Evolutionary conservation across 1,140 invertebrate genomes (phyloP), one percentile per base, ranked within the genome.

Genomic region (Aphaenogaster floridana): DNA sequence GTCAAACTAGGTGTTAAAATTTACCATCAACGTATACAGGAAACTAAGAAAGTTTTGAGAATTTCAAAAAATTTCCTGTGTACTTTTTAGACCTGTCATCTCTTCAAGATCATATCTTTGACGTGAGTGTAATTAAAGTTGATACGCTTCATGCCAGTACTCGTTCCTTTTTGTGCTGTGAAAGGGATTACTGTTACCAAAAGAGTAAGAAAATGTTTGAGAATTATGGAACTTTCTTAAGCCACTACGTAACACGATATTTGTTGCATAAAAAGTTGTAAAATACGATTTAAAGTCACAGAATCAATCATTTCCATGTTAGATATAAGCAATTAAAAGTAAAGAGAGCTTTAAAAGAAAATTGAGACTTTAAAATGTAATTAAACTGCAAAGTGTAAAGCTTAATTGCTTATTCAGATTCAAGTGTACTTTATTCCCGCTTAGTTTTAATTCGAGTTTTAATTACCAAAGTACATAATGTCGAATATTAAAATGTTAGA

Each of bases 401-500:
- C 61, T 48, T 68, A 52, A 68, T 80, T 52, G 34, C 63, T 80
- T 52, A 68, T 28, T 50, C 63, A 15, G 63, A 52, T 52, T 80
- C 61, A 63, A 68, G 45, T 21, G 34, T n/a, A 21, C 34, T 50
- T 66, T 21, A 50, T 28, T 28, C 39, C 66, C 78, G 63, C 48
- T 52, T 7, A 52, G n/a, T 80, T 42, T 54, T 80, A 66, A 80
- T 80, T 63, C 34, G 45, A 68, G 61, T 80, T 80, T 80, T 68
- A 80, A 80, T 68, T 68, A 42, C 48, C 15, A 63, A 42, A 48
- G 11, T 68, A 52, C 61, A 68, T 42, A 68, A 69, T 42, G 50
- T 69, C n/a, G 15, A 80, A 52, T 68, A 54, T 50, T 59, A 48
- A 83, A 74, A 42, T 5, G 28, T 83, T 74, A 59, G 9, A n/a